A percentile compares a stretch with the other conserved stretches of the same genome.
phyloP scores from a whole-genome alignment of 1,140 invertebrate genomes.

The Heliothis subflexa region DNA sequence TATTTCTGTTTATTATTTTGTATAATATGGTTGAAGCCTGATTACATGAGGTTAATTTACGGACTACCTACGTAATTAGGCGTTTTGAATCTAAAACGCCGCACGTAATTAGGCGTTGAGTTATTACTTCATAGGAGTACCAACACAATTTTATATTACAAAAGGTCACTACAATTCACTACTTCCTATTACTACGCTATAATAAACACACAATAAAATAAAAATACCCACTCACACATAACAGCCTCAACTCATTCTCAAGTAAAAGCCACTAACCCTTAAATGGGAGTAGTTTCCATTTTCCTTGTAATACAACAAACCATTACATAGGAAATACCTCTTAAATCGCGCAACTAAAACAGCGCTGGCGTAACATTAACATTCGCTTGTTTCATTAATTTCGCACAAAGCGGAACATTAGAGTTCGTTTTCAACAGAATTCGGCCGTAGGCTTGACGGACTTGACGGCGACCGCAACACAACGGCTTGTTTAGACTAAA shows the following conservation, averaged over 20 bases:
- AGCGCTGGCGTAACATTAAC: slow-evolving; percentile 54
- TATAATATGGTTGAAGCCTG: no score
- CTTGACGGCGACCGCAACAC: slow-evolving; percentile 64
- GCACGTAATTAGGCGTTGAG: no score
- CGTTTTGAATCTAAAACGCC: no score
- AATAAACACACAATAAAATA: not conserved
- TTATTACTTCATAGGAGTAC: no score
- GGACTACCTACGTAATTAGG: no score
- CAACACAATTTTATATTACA: no score
- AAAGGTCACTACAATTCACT: no score
- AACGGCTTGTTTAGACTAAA: slow-evolving; percentile 58
- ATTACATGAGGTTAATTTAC: no score
- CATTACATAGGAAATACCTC: slow-evolving; percentile 42
- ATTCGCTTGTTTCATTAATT: slow-evolving; percentile 68
- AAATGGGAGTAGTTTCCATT: slow-evolving; percentile 35
- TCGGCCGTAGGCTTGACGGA: slow-evolving; percentile 69
- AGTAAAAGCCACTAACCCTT: slow-evolving; percentile 5
- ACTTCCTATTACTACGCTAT: not conserved
- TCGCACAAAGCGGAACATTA: slow-evolving; percentile 69
- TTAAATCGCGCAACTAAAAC: slow-evolving; percentile 41
- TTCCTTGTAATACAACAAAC: slow-evolving; percentile 25
- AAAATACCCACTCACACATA: not conserved
- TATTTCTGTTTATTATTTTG: not conserved
- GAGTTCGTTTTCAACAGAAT: slow-evolving; percentile 67
- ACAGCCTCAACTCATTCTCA: not conserved